Evolutionary conservation across 2,888 invertebrate genomes (phyloP), one percentile per base, ranked within the genome.

Genomic region (Pherbina coryleti): DNA sequence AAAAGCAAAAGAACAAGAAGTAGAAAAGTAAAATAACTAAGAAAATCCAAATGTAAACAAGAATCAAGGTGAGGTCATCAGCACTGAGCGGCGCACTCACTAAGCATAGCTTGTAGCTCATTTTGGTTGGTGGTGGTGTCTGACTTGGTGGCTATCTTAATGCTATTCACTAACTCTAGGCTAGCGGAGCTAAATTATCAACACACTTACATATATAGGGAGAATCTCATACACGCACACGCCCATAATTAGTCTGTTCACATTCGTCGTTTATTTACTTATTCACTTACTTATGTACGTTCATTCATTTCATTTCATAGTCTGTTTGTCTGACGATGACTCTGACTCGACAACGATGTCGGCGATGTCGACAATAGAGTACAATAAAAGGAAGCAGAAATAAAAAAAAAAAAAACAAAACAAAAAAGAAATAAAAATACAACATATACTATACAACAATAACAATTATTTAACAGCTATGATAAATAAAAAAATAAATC

Each of bases 11-110:
- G 17, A 37, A 44, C 44, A 44, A 22, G 17, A 53, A 55, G 19
- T 17, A 70, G 19, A 53, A 49, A 49, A 37, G 22, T 22, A 19
- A 22, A 28, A 19, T 11, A 60, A 25, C 22, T 25, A 28, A 60
- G 28, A 28, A 73, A 49, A 72, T 34, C 44, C 28, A 37, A 72
- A 73, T 73, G 62, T 62, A 73, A 73, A 78, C 76, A 76, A 76
- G 78, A 80, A 78, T 74, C 76, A 79, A 79, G 80, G 78, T 80
- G 80, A 80, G 80, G 80, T 80, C 79, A 80, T 80, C 80, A 79
- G 79, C 80, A 78, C 78, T 76, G 76, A 78, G 75, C 76, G 74
- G 80, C 70, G 69, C 74, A 69, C 66, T 67, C 60, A 37, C 44
- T 67, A 19, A 37, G 22, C 31, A 37, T 25, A 19, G 25, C 34